A percentile compares a stretch with the other conserved stretches of the same genome.
phyloP scores from a whole-genome alignment of 2,113 vertebrate genomes.

The Eurystomus gularis region DNA sequence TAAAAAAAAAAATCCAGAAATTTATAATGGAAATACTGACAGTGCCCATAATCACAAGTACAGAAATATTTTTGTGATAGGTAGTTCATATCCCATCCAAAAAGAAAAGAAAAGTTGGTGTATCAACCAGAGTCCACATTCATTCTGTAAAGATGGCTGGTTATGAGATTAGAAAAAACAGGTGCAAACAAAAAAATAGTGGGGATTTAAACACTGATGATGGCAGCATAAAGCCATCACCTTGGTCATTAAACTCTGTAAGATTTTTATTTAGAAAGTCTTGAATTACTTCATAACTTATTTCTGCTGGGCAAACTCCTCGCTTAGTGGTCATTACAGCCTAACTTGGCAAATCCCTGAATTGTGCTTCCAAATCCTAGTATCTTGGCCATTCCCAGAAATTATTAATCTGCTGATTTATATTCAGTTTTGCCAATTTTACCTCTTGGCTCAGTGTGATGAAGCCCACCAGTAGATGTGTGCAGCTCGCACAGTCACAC shows the following conservation, averaged over 20 bases:
- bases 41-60: conserved; percentile 41
- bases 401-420: neutral
- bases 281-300: neutral
- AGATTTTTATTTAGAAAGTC: neutral
- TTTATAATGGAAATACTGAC: conserved; percentile 76
- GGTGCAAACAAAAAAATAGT: conserved; percentile 47
- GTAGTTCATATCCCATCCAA: conserved; percentile 51
- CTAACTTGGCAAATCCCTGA: conserved; percentile 14
- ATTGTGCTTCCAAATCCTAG: neutral
- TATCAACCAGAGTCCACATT: neutral
- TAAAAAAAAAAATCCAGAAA: conserved; percentile 5
- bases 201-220: neutral
- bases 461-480: neutral
- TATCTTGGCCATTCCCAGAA: neutral
- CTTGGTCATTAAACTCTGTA: neutral
- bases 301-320: neutral
- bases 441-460: neutral
- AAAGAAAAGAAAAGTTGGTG: conserved; percentile 23
- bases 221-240: neutral
- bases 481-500: neutral
- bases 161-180: conserved; percentile 50
- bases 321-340: neutral
- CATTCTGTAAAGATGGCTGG: neutral
- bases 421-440: neutral
- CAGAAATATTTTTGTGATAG: conserved; percentile 56